Base-by-base conservation (phyloP, 2,888 invertebrate genomes). In the Leucophenga montana region DNA sequence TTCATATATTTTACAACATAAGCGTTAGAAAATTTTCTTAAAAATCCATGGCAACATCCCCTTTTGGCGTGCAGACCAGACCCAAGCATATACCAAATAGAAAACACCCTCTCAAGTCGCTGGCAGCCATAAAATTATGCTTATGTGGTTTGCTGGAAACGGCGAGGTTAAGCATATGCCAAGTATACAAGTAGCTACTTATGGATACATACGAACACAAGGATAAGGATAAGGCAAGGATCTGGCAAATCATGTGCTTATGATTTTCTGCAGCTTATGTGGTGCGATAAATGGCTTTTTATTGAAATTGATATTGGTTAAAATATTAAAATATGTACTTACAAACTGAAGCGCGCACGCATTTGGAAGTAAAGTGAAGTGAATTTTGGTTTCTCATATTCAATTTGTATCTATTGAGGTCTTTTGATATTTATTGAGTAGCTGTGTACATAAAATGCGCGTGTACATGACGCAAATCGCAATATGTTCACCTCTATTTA, bases 251-350 rank as follows among this genome's bases (percentile, higher is more conserved):
- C 76, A 77, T 77, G 71, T 70, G 75, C 72, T 72, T 72, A 76
- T 73, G 78, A 77, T 73, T 71, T 70, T 39, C 50, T n/a, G 71
- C 76, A 75, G 80, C 85, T 84, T 85, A 83, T 84, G 84, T 83
- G 84, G 81, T 82, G 79, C 84, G 76, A 79, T 85, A 85, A 87
- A 85, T 86, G 85, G 85, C 76, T 86, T 85, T 85, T 86, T 85
- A 87, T 86, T 87, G 86, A 86, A 86, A 88, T 86, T 85, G 88
- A 86, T 88, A 86, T 87, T 83, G 79, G 79, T 71, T 77, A 75
- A 79, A 79, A 78, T 79, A 82, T 83, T 83, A 77, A 83, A 83
- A 78, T 81, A n/a, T n/a, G n/a, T n/a, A 80, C 64, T n/a, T 13
- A 27, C 66, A 27, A 31, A 18, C 4, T 27, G 20, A 56, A 18